phyloP scores from a whole-genome alignment of 2,888 invertebrate genomes.

The Brachyptera risi region DNA sequence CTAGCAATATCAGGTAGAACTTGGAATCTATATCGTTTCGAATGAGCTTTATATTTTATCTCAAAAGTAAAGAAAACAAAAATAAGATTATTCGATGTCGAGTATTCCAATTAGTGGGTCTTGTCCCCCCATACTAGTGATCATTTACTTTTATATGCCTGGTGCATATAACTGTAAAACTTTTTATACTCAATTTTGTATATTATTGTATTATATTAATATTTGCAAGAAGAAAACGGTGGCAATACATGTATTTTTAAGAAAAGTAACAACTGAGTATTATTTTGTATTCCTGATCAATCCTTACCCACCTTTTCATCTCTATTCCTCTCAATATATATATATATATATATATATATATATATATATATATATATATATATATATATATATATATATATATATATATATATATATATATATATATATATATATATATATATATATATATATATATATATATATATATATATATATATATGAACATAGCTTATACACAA shows the following conservation, averaged over 20 bases:
- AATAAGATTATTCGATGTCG: background rate
- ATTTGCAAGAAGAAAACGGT: constrained; percentile 34
- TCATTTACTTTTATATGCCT: background rate
- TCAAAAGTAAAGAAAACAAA: background rate
- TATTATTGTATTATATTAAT: constrained; percentile 19
- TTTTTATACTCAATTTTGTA: constrained; percentile 30
- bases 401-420: no score
- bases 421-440: no score
- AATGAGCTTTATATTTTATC: background rate
- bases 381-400: no score
- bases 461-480: no score
- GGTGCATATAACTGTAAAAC: background rate
- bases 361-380: no score
- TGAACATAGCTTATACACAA: no score
- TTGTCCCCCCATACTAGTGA: background rate
- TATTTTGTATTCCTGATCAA: no score
- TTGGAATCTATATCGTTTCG: background rate
- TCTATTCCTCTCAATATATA: no score
- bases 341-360: no score
- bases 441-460: no score
- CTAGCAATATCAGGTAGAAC: background rate
- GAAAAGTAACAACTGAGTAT: background rate
- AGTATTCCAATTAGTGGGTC: background rate
- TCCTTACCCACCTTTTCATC: no score
- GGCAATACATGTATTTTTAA: constrained; percentile 32